Evolutionary conservation across 2,888 invertebrate species (phyloP).

Genomic region (Fragum whitleyi): DNA sequence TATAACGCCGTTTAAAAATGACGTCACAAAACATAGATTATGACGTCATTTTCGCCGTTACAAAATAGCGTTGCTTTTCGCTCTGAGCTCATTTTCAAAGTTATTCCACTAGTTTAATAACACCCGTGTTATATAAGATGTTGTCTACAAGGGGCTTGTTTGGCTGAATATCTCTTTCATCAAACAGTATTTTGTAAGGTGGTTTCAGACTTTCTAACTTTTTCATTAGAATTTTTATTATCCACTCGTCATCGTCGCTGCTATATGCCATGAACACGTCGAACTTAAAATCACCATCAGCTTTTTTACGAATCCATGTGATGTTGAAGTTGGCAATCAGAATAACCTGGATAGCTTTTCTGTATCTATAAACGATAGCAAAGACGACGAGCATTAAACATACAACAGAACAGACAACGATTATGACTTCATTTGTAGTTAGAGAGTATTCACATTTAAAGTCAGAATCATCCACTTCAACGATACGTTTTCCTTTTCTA

Average conservation of each 20-base stretch:
- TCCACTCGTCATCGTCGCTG: constrained; percentile 42
- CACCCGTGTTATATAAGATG: constrained; percentile 28
- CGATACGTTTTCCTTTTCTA: constrained; percentile 21
- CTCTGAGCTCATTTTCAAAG: too few relatives aligned
- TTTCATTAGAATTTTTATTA: constrained; percentile 6
- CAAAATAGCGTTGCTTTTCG: too few relatives aligned
- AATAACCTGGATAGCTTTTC: constrained; percentile 32
- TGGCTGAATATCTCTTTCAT: constrained; percentile 42
- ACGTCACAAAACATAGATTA: too few relatives aligned
- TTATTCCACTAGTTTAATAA: too few relatives aligned
- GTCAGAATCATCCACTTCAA: constrained; percentile 34
- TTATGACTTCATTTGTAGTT: background rate
- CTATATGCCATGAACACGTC: constrained; percentile 54
- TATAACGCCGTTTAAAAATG: too few relatives aligned
- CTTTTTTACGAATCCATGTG: constrained; percentile 30
- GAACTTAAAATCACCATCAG: constrained; percentile 4
- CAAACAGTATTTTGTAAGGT: constrained; percentile 40
- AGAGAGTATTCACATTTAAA: constrained; percentile 33
- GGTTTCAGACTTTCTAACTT: constrained; percentile 25
- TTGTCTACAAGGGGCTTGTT: constrained; percentile 43
- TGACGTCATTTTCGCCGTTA: too few relatives aligned
- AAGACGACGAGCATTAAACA: constrained; percentile 20
- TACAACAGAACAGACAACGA: constrained; percentile 7
- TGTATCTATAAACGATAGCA: background rate
- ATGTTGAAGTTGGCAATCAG: constrained; percentile 41